Evolutionary conservation across 1,140 invertebrate genomes (phyloP).

Genomic region (Globodera ellingtonae): DNA sequence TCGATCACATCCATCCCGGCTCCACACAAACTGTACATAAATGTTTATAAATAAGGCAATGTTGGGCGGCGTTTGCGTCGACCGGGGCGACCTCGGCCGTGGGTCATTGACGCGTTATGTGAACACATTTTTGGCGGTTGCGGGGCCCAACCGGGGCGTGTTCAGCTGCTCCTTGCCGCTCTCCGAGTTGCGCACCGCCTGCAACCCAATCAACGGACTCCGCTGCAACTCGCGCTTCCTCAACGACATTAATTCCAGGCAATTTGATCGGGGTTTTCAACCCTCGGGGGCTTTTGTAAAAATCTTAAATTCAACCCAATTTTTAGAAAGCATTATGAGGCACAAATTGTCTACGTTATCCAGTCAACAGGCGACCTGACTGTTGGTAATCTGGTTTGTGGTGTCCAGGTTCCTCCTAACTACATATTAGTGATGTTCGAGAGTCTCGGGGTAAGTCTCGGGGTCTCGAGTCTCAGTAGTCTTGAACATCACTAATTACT

Average conservation of each 20-base stretch:
- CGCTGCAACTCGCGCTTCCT: constrained; percentile 17
- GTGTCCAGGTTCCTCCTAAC: background rate
- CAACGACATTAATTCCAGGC: constrained; percentile 27
- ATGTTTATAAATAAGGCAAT: constrained; percentile 33
- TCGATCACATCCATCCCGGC: no score
- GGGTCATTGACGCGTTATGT: constrained; percentile 23
- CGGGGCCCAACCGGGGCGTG: constrained; percentile 16
- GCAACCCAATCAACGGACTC: constrained; percentile 26
- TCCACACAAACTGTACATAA: background rate
- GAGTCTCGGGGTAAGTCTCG: no score
- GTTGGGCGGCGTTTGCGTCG: constrained; percentile 44
- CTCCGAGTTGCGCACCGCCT: background rate
- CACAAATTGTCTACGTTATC: constrained; percentile 20
- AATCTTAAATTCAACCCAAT: background rate
- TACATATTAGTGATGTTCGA: no score
- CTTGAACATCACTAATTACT: background rate
- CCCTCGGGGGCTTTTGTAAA: no score
- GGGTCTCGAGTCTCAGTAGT: background rate
- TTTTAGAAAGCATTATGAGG: constrained; percentile 28
- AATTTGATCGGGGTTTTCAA: background rate
- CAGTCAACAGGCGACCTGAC: constrained; percentile 23
- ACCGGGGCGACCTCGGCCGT: constrained; percentile 18
- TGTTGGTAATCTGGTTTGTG: constrained; percentile 25
- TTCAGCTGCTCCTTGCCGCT: constrained; percentile 1
- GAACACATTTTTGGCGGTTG: constrained; percentile 28